Evolutionary conservation across 1,140 invertebrate genomes (phyloP).

Genomic region (Procambarus virginalis): DNA sequence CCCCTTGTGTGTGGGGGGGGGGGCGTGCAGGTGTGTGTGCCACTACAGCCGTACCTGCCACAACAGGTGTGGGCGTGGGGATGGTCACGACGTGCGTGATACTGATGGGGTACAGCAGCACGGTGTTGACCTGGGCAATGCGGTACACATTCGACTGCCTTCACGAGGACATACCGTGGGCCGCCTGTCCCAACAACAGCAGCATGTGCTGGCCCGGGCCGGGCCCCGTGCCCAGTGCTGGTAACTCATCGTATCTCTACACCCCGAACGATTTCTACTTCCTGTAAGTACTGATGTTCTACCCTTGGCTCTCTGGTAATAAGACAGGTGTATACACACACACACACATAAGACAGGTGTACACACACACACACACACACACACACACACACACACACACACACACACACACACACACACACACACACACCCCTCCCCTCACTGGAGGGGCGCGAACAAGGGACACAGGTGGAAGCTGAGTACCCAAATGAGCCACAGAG

Average conservation of each 20-base stretch:
- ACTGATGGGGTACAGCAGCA: constrained; percentile 39
- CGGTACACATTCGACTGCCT: constrained; percentile 37
- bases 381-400: too few relatives aligned
- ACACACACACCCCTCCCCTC: too few relatives aligned
- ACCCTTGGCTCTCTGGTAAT: too few relatives aligned
- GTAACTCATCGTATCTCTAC: neutral
- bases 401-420: too few relatives aligned
- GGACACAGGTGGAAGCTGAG: too few relatives aligned
- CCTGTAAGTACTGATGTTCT: constrained; percentile 27
- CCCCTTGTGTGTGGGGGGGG: too few relatives aligned
- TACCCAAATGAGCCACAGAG: too few relatives aligned
- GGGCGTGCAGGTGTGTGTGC: too few relatives aligned
- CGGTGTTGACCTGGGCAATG: constrained; percentile 19
- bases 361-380: too few relatives aligned
- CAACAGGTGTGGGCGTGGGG: constrained; percentile 52
- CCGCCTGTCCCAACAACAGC: constrained; percentile 7
- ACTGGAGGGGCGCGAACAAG: too few relatives aligned
- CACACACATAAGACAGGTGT: too few relatives aligned
- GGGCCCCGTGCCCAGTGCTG: neutral
- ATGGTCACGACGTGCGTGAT: constrained; percentile 37
- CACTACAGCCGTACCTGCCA: neutral
- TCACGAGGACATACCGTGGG: constrained; percentile 27
- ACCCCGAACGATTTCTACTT: constrained; percentile 39
- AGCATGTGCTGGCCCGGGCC: neutral
- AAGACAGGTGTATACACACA: too few relatives aligned